Conservation (phyloP, 92 coral and sea anemone genomes). For the Porites evermanni region DNA sequence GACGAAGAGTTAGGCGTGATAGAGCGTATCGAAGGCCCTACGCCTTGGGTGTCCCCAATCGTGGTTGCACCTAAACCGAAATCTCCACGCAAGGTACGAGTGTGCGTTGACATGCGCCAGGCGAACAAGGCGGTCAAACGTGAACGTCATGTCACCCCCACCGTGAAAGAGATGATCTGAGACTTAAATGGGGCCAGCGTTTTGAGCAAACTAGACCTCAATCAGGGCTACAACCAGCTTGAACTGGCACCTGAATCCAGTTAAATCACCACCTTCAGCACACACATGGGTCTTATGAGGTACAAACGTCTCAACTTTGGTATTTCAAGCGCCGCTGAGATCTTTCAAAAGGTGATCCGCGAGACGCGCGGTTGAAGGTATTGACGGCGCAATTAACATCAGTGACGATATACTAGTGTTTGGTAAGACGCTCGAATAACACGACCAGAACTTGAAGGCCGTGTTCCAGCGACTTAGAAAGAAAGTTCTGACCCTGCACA, state of each 20-base stretch:
- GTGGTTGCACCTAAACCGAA: constrained; percentile 73
- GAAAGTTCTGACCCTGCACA: too few relatives aligned
- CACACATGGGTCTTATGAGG: constrained; percentile 20
- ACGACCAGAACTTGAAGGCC: too few relatives aligned
- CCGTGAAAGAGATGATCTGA: constrained; percentile 57
- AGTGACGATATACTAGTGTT: too few relatives aligned
- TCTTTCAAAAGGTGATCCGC: background rate
- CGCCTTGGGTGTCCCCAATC: constrained; percentile 64
- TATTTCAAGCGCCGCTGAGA: too few relatives aligned
- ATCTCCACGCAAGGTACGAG: constrained; percentile 48
- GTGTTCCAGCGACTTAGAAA: too few relatives aligned
- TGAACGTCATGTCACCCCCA: constrained; percentile 69
- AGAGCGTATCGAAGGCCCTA: constrained; percentile 55
- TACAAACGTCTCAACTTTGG: background rate
- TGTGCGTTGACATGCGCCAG: constrained; percentile 65
- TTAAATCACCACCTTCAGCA: background rate
- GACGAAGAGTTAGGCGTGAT: constrained; percentile 66
- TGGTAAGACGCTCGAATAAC: too few relatives aligned
- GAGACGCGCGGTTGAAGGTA: background rate
- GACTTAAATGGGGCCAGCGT: constrained; percentile 64
- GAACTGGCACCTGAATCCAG: constrained; percentile 64
- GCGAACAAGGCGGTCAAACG: constrained; percentile 68
- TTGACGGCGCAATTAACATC: background rate
- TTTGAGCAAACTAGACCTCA: constrained; percentile 66
- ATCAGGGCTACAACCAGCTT: constrained; percentile 79